Conservation (phyloP, 2,888 invertebrate genomes). For the Sinodicranocentrus sp. region DNA sequence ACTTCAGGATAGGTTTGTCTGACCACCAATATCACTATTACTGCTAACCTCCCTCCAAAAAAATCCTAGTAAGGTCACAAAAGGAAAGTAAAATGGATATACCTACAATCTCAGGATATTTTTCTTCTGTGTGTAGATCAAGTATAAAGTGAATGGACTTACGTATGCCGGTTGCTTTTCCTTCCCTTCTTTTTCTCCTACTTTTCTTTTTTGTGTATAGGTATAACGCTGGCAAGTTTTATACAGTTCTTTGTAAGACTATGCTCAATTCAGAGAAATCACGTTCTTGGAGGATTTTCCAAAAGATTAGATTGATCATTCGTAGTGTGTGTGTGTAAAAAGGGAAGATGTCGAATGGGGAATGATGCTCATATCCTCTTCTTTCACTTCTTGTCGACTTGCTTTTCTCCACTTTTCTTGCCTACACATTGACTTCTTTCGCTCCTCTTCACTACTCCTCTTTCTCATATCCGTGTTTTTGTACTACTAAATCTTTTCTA, state of each 20-base stretch:
- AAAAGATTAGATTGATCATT: conserved; percentile 74
- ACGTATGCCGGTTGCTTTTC: too few relatives aligned
- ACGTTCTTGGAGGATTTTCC: conserved; percentile 71
- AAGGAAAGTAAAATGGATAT: not conserved
- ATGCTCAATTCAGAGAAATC: conserved; percentile 66
- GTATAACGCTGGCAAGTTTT: not conserved
- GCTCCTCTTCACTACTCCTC: conserved; percentile 26
- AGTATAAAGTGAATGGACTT: too few relatives aligned
- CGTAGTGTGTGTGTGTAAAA: conserved; percentile 46
- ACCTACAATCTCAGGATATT: too few relatives aligned
- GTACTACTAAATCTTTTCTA: conserved; percentile 23
- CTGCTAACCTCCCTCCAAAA: too few relatives aligned
- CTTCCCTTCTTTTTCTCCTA: too few relatives aligned
- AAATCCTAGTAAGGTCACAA: conserved; percentile 11
- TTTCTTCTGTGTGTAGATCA: too few relatives aligned
- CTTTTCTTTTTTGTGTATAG: too few relatives aligned
- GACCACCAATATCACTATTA: not conserved
- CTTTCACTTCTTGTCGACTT: conserved; percentile 55
- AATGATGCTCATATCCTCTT: conserved; percentile 65
- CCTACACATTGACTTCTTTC: conserved; percentile 19
- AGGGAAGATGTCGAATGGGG: conserved; percentile 48
- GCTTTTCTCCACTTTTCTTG: conserved; percentile 55
- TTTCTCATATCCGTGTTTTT: conserved; percentile 37
- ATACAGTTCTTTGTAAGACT: not conserved
- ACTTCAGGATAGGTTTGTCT: conserved; percentile 3